A percentile compares a stretch with the other conserved stretches of the same genome.
Conservation (phyloP, 2,888 invertebrate species). For the Adela reaumurella region DNA sequence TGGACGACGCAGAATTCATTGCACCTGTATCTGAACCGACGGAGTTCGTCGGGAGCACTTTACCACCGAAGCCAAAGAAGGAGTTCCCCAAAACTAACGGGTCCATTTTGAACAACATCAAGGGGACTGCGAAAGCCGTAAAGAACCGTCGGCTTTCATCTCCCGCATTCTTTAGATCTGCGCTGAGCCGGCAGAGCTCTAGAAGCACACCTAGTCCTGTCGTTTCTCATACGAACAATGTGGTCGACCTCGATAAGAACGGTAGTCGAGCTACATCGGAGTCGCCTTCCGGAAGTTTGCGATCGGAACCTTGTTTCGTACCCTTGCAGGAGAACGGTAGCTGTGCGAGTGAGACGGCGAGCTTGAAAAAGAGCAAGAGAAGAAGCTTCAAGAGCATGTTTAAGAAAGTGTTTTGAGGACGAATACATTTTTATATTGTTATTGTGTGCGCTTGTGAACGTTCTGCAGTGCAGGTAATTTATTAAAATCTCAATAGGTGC, state of each 20-base stretch:
- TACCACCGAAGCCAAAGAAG: conserved; percentile 19
- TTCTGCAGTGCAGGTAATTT: conserved; percentile 14
- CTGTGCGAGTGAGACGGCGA: conserved; percentile 23
- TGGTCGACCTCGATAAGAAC: conserved; percentile 33
- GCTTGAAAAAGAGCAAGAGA: conserved; percentile 58
- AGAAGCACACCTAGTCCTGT: conserved; percentile 41
- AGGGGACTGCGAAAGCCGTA: conserved; percentile 35
- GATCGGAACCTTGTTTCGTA: conserved; percentile 51
- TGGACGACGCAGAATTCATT: conserved; percentile 56
- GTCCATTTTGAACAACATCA: conserved; percentile 43
- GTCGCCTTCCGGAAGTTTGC: conserved; percentile 43
- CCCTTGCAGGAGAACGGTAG: conserved; percentile 24
- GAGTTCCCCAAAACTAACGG: conserved; percentile 43
- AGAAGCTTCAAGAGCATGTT: conserved; percentile 73
- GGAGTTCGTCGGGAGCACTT: conserved; percentile 26
- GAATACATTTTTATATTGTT: conserved; percentile 1
- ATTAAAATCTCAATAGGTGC: conserved; percentile 45
- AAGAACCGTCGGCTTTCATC: conserved; percentile 56
- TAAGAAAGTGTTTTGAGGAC: conserved; percentile 70
- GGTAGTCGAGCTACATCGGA: conserved; percentile 36
- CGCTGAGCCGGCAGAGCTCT: conserved; percentile 49
- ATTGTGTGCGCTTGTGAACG: conserved; percentile 17
- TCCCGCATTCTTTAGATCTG: conserved; percentile 55
- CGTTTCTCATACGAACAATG: conserved; percentile 20
- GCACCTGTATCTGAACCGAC: conserved; percentile 45